Percentiles rank a stretch among this genome's conserved stretches.
These are phyloP conservation scores for Sphyrna mokarran DNA, from an alignment of 2,113 vertebrate species.

Conservation along the genomic window DNA sequence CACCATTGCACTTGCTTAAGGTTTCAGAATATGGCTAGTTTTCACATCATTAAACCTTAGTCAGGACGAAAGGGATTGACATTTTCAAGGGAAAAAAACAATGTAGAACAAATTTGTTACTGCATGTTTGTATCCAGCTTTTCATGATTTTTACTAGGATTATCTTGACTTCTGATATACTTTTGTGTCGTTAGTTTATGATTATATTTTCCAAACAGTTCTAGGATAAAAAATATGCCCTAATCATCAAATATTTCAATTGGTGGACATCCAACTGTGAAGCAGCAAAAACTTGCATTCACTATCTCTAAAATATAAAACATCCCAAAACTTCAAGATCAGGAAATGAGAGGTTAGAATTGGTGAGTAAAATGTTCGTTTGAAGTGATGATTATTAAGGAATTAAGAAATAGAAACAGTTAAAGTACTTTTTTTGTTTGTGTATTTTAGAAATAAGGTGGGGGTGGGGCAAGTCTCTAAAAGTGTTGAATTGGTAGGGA, in stretches of 20 bases:
- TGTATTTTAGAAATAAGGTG: no score
- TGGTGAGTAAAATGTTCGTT: background rate
- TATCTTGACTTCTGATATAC: background rate
- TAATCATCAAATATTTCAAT: background rate
- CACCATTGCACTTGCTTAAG: background rate
- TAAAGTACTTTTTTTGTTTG: no score
- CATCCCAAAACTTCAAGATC: background rate
- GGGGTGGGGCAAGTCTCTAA: no score
- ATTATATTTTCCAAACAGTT: background rate
- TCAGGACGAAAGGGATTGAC: background rate
- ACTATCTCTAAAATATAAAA: background rate
- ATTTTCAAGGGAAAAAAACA: background rate
- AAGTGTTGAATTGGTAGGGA: no score
- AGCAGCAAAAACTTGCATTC: background rate
- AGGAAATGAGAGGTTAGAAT: background rate
- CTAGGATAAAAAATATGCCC: background rate
- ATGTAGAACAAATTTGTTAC: background rate
- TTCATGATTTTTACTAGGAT: background rate
- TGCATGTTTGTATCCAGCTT: background rate
- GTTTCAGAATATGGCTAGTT: background rate
- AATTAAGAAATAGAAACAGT: background rate
- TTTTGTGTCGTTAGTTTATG: background rate
- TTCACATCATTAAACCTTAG: no score
- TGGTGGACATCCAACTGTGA: background rate
- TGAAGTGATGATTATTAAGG: background rate